Conservation (phyloP, 2,888 invertebrate species). For the Nomada flava region DNA sequence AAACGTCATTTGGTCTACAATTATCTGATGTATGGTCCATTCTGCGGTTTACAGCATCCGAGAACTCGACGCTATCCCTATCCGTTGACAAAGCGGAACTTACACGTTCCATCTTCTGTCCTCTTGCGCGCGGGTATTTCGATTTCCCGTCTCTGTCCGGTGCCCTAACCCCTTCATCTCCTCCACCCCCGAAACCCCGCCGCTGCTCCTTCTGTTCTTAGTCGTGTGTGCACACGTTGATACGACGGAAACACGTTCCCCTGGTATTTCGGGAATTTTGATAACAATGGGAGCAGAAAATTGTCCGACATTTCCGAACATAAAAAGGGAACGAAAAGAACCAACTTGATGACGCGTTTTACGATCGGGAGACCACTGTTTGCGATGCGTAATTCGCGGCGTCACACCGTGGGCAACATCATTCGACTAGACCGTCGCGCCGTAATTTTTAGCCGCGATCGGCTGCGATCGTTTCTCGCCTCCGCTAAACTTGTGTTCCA, state of each 20-base stretch:
- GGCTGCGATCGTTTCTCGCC: slow-evolving; percentile 2
- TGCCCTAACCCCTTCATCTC: neutral
- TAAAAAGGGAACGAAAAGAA: neutral
- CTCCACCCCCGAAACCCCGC: neutral
- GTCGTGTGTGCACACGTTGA: slow-evolving; percentile 19
- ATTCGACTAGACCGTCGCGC: neutral
- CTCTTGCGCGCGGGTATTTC: slow-evolving; percentile 33
- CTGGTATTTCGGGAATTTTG: slow-evolving; percentile 33
- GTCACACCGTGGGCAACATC: neutral
- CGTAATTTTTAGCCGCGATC: slow-evolving; percentile 36
- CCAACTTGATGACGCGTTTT: neutral
- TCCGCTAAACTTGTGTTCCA: slow-evolving; percentile 36
- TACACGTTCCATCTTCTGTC: slow-evolving; percentile 50
- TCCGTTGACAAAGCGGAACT: slow-evolving; percentile 59
- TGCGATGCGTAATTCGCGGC: slow-evolving; percentile 18
- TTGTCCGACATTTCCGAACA: neutral
- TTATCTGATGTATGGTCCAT: slow-evolving; percentile 51
- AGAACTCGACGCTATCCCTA: slow-evolving; percentile 47
- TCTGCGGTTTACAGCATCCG: slow-evolving; percentile 53
- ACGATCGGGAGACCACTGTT: neutral
- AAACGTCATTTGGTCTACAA: slow-evolving; percentile 50
- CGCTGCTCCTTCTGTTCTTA: neutral
- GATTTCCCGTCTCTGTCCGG: slow-evolving; percentile 17
- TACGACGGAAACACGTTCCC: slow-evolving; percentile 21
- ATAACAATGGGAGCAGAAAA: slow-evolving; percentile 20